Base-by-base conservation (phyloP, 2,888 invertebrate genomes). In the Bugula neritina region DNA sequence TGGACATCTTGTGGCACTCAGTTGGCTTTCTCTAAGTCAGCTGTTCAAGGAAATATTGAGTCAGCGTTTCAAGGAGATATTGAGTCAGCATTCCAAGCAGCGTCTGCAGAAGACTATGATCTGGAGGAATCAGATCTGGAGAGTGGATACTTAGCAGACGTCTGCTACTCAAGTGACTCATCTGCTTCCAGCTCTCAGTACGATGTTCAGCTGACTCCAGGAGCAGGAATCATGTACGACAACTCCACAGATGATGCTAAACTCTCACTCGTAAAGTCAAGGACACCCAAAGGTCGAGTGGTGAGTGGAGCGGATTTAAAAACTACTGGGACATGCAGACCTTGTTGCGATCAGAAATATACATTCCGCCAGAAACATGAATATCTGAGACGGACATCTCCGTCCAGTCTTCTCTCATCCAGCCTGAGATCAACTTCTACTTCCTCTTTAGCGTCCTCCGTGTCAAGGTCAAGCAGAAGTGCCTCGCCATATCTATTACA, bases 161-260 rank as follows among this genome's bases (percentile, higher is more conserved):
- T 17, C 10, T 43, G 17, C 17, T 5, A 43, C 43, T 43, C 43
- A 43, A 43, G 43, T 43, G 43, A 43, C 43, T 43, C 43, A 43
- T 43, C 43, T 10, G 17, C 5, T 43, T 43, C 10, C 10, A 17
- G 43, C 5, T 43, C 17, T 43, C 17, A 43, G 5, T 43, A 43
- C 43, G 43, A 43, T 17, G 43, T 10, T 17, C 10, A 43, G 43
- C 43, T 43, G 17, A 17, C 43, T 17, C 17, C 10, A 10, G 27
- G 21, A 13, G 2, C n/a, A 31, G 63, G 63, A 25, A 31, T 10
- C 1, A 63, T 63, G 34, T 63, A 63, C 31, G 63, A 63, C 5
- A 63, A 63, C n/a, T 63, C 21, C 31, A 63, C 63, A 27, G 63
- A 63, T 34, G 63, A 63, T 31, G 31, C 27, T n/a, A 63, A 63